Base-by-base conservation (phyloP, 2,113 vertebrate species). In the Zosterops lateralis region DNA sequence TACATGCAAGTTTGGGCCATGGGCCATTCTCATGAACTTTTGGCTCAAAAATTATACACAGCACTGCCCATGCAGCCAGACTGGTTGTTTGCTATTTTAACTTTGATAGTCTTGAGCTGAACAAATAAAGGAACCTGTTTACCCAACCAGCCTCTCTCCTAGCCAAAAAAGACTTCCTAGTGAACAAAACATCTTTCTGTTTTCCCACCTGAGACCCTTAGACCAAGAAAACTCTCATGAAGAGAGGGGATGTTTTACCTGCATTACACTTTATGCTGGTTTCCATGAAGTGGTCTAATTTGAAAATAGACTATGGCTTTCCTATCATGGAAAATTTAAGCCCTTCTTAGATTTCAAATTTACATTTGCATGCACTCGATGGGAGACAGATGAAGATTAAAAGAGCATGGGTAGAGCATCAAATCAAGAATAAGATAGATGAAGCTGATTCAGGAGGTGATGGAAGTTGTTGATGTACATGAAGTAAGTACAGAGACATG, bases 41-140 rank as follows among this genome's bases (percentile, higher is more conserved):
- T 67, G 64, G 21, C 60, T 87, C 44, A 88, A 56, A 89, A 86
- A 66, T 51, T 81, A 67, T 28, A 66, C 15, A 77, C 20, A 70
- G 47, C 36, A 76, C 34, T 86, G 48, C 58, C 44, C 17, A 9
- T 32, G 51, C 56, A 86, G 40, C 60, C 82, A 77, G 60, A 50
- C 44, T 44, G 38, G 3, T 44, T 84, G 47, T 77, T 95, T 88
- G 56, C 53, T 67, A 10, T 79, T 71, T 88, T 92, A 67, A 51
- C 44, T 70, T 62, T 47, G 51, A 77, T 84, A 48, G 31, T 77
- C 65, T 86, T 60, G 40, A 56, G n/a, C 18, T 81, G 56, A 90
- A 80, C 57, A 95, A 94, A 92, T 62, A 90, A 67, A 75, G 28
- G 32, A 48, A 51, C 26, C 32, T 44, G 47, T 95, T 93, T 71